These are phyloP conservation scores for Aplysina aerophoba DNA, from an alignment of 37 sponge, comb jelly and placozoan species.

Conservation along the genomic window DNA sequence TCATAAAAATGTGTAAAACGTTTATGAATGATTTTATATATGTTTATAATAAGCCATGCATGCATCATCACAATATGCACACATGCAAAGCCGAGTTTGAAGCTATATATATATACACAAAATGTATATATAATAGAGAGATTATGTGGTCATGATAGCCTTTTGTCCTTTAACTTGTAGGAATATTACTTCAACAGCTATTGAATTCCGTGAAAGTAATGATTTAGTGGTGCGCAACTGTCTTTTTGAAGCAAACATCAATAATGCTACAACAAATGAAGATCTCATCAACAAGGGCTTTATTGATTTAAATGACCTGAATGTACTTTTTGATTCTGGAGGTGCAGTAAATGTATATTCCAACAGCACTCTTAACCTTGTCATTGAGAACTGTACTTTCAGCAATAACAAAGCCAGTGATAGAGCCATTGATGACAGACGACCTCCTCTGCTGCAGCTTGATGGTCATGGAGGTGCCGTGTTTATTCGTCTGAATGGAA, in stretches of 20 bases:
- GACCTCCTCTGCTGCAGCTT: slow-evolving; percentile 65
- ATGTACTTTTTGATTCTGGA: neutral
- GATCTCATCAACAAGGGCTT: neutral
- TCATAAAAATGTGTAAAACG: too few species aligned
- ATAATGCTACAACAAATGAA: neutral
- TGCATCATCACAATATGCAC: too few species aligned
- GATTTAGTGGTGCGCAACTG: slow-evolving; percentile 1
- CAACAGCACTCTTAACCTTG: neutral
- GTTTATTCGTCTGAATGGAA: slow-evolving; percentile 33
- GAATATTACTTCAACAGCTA: neutral
- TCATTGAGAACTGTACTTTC: slow-evolving; percentile 2
- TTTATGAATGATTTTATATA: too few species aligned
- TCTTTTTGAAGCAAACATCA: slow-evolving; percentile 9
- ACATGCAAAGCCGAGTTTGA: too few species aligned
- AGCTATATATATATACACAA: too few species aligned
- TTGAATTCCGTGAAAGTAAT: neutral
- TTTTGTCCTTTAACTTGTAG: neutral
- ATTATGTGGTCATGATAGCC: too few species aligned
- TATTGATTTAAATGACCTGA: neutral
- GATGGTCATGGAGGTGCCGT: slow-evolving; percentile 80
- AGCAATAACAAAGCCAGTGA: neutral
- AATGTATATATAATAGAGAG: too few species aligned
- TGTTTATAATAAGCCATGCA: too few species aligned
- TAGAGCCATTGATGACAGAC: slow-evolving; percentile 33
- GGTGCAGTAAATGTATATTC: slow-evolving; percentile 1